Conservation (phyloP, 37 sponge, comb jelly and placozoan species). For the Crambe crambe region DNA sequence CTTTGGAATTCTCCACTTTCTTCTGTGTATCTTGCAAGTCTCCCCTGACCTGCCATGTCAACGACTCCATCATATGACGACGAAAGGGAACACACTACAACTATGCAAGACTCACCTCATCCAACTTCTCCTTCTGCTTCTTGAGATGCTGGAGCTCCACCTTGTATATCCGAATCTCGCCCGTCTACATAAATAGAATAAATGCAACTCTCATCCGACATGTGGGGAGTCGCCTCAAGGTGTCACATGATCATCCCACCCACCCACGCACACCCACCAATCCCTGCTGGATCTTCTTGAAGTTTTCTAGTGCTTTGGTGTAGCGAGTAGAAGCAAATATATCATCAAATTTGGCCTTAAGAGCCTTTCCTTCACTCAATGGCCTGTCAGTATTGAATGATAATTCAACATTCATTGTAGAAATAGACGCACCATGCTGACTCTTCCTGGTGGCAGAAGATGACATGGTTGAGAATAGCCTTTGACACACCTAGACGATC, state of each 20-base stretch:
- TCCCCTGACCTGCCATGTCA: constrained; percentile 46
- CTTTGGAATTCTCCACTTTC: constrained; percentile 61
- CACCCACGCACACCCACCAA: constrained; percentile 42
- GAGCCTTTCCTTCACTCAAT: constrained; percentile 83
- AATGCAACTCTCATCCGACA: too few relatives aligned
- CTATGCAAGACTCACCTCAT: constrained; percentile 58
- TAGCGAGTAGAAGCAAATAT: constrained; percentile 92
- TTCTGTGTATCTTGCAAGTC: constrained; percentile 45
- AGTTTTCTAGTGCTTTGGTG: constrained; percentile 78
- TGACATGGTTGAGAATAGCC: constrained; percentile 90
- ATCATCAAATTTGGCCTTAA: constrained; percentile 97
- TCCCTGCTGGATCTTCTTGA: constrained; percentile 56
- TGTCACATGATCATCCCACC: too few relatives aligned
- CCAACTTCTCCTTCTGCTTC: constrained; percentile 73
- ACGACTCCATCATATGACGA: neutral
- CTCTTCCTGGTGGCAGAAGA: constrained; percentile 99
- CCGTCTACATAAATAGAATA: constrained; percentile 12
- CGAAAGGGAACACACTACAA: too few relatives aligned
- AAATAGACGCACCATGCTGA: constrained; percentile 73
- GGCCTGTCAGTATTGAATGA: constrained; percentile 67
- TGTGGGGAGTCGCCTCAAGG: too few relatives aligned
- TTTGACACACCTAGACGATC: constrained; percentile 87
- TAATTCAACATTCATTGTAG: neutral
- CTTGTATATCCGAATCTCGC: constrained; percentile 39
- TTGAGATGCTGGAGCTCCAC: constrained; percentile 65